Evolutionary conservation across 53 echinoderm and acorn worm genomes (phyloP).

Genomic region (Mesocentrotus franciscanus): DNA sequence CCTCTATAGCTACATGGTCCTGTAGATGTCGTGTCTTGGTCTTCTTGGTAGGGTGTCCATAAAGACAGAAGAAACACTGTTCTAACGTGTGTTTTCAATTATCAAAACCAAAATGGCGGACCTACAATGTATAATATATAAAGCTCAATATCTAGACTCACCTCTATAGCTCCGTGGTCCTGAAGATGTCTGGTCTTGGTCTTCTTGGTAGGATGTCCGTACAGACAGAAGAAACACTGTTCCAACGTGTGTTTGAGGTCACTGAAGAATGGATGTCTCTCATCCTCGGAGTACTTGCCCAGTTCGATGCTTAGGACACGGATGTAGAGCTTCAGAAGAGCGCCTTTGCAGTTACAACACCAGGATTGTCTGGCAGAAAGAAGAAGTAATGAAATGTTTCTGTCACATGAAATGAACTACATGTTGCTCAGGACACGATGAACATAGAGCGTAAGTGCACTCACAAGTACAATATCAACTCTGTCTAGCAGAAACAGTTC

Average conservation of each 20-base stretch:
- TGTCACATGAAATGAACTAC: too few species aligned
- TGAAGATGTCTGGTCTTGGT: conserved; percentile 93
- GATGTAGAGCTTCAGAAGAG: conserved; percentile 79
- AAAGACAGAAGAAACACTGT: conserved; percentile 96
- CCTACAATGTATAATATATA: too few species aligned
- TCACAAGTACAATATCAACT: too few species aligned
- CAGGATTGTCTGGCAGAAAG: conserved; percentile 74
- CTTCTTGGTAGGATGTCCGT: conserved; percentile 88
- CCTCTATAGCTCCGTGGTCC: conserved; percentile 95
- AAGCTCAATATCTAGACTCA: conserved; percentile 34
- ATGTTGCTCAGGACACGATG: too few species aligned
- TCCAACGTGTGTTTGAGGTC: conserved; percentile 83
- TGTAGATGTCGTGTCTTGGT: conserved; percentile 92
- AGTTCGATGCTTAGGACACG: conserved; percentile 77
- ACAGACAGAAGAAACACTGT: conserved; percentile 97
- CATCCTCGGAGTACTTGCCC: conserved; percentile 71
- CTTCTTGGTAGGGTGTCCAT: conserved; percentile 89
- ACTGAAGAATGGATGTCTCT: conserved; percentile 78
- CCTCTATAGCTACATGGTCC: conserved; percentile 94
- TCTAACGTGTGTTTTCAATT: conserved; percentile 68
- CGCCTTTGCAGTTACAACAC: conserved; percentile 88
- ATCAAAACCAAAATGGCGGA: too few species aligned
- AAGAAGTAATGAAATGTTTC: background rate
- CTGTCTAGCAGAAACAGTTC: too few species aligned
- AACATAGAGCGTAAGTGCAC: too few species aligned